Evolutionary conservation across 2,797 vertebrate genomes (phyloP).

Genomic region (Aratinga solstitialis): DNA sequence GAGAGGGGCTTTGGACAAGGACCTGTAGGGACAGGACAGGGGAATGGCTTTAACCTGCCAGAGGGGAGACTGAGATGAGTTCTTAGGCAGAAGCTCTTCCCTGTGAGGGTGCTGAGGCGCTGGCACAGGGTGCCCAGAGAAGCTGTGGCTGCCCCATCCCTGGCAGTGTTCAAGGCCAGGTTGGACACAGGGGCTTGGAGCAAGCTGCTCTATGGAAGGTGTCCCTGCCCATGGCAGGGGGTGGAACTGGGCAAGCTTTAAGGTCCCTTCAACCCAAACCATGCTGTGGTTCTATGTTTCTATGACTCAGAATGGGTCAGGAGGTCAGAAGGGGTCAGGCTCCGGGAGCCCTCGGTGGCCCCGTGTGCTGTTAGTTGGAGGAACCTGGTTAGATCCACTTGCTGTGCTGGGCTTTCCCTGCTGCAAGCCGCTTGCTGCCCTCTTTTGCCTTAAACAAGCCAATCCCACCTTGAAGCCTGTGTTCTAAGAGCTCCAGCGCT

Average conservation of each 20-base stretch:
- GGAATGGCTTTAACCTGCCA: too few species aligned
- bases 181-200: too few species aligned
- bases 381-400: background rate
- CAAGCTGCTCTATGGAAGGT: too few species aligned
- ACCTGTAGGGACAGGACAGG: too few species aligned
- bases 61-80: too few species aligned
- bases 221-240: too few species aligned
- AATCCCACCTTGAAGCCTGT: background rate
- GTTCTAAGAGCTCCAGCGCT: background rate
- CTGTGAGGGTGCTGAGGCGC: too few species aligned
- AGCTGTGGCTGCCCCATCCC: too few species aligned
- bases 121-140: too few species aligned
- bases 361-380: fast-evolving
- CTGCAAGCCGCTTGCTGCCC: background rate
- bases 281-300: background rate
- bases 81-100: too few species aligned
- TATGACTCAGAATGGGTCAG: fast-evolving
- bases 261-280: background rate
- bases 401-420: fast-evolving
- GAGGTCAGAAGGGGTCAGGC: background rate
- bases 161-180: too few species aligned
- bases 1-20: too few species aligned
- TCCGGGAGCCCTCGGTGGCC: fast-evolving
- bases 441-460: background rate
- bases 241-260: background rate